A percentile compares a stretch with the other conserved stretches of the same genome.
These are phyloP conservation scores for Agonum fuliginosum DNA, from an alignment of 2,888 invertebrate genomes.

Conservation along the genomic window DNA sequence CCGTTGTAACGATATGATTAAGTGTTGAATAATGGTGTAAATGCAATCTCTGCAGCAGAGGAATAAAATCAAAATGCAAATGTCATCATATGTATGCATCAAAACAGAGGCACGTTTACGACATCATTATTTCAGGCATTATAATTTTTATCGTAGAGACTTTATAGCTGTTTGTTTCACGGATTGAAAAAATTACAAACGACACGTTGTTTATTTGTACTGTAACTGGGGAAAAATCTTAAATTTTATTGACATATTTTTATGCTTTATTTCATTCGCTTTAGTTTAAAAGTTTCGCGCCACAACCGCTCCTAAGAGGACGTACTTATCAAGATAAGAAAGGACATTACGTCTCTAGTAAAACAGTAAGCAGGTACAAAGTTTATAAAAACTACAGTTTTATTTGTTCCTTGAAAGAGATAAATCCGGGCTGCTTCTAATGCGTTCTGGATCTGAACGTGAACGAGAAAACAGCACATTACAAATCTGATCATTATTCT, in stretches of 20 bases:
- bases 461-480: too few relatives aligned
- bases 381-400: not conserved
- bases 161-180: conserved; percentile 25
- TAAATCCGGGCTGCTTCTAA: not conserved
- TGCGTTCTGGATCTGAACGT: not conserved
- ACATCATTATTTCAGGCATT: conserved; percentile 40
- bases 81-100: conserved; percentile 45
- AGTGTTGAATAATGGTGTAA: not conserved
- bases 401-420: not conserved
- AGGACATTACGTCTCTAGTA: not conserved
- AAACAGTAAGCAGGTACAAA: conserved; percentile 10
- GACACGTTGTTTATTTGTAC: conserved; percentile 29
- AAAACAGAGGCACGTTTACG: conserved; percentile 39
- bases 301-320: not conserved
- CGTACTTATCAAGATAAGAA: conserved; percentile 22
- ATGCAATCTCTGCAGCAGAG: conserved; percentile 1
- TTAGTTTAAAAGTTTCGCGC: conserved; percentile 32
- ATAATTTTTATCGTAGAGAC: conserved; percentile 34
- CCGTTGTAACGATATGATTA: not conserved
- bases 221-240: not conserved
- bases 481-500: conserved; percentile 1
- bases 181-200: conserved; percentile 28
- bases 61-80: conserved; percentile 49
- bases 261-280: conserved; percentile 12
- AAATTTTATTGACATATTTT: conserved; percentile 17